Base-by-base conservation (phyloP, 2,113 vertebrate genomes). In the Corapipo altera region DNA sequence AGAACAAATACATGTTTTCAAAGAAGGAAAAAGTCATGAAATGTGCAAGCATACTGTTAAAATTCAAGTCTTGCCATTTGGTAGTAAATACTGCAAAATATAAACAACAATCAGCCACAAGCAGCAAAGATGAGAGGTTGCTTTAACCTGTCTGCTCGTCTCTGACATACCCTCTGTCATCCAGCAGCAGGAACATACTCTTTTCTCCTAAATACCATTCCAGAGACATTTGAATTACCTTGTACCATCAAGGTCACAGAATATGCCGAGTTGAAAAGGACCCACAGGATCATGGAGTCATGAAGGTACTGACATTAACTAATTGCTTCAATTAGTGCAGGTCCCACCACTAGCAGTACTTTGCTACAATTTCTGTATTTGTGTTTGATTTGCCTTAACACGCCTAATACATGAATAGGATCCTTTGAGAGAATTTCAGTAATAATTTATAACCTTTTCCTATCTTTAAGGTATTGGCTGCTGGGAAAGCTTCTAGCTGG, bases 151-250 rank as follows among this genome's bases (percentile, higher is more conserved):
- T 37, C 16, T 55, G 8, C 46, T 72, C 24, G 8, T 35, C 41
- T 46, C 71, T 55, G 58, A 52, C 18, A 20, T 0, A 12, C 11
- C 17, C 21, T 37, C 23, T 70, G 17, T 41, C 49, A 70, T 35
- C 6, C 30, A 69, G 8, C 44, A 73, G 17, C 26, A 64, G 17
- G 2, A 71, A 55, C 0, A 0, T 17, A 26, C 5, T 16, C 6
- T 52, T 70, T 41, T 27, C 23, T 72, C 49, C 41, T 41, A 46
- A 74, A 61, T 57, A 9, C 7, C 49, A 10, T 21, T 35, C 27
- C 15, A 28, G 32, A 74, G 14, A 33, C 3, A 30, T 39, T 32
- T 35, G 5, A 30, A 23, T 35, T 43, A 33, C 35, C 21, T 35
- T 43, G 7, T 9, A 65, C 12, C 6, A 46, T 44, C 33, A 65